Conservation (phyloP, 2,113 vertebrate genomes). For the Ptychochromis oligacanthus region DNA sequence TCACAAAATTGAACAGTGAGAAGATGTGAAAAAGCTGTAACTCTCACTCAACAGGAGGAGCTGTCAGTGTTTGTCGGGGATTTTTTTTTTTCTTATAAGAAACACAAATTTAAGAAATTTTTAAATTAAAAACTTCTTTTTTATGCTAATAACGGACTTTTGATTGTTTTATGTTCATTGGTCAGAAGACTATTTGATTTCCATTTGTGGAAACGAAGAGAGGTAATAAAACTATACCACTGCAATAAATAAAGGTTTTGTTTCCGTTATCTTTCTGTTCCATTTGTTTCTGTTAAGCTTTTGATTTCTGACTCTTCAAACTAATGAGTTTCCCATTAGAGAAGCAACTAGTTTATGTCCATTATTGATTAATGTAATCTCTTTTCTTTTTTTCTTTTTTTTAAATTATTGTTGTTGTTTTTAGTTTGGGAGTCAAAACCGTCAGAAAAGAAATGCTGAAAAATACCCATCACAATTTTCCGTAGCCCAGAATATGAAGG, state of each 20-base stretch:
- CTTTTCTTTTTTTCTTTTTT: too few species aligned
- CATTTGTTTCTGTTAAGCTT: too few species aligned
- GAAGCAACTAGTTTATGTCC: background rate
- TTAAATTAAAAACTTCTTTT: background rate
- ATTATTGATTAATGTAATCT: background rate
- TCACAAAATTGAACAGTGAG: constrained; percentile 23
- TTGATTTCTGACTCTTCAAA: background rate
- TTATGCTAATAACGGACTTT: background rate
- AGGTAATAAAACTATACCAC: background rate
- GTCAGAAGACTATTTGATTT: background rate
- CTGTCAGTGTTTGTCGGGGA: background rate
- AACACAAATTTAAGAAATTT: background rate
- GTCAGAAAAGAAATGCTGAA: background rate
- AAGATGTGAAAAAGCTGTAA: constrained; percentile 9
- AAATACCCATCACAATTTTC: background rate
- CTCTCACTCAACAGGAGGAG: background rate
- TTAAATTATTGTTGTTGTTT: background rate
- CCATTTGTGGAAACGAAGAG: background rate
- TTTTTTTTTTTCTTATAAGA: background rate
- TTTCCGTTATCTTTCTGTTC: background rate
- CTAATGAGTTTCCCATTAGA: background rate
- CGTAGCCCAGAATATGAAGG: background rate
- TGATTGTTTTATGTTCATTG: background rate
- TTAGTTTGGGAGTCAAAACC: background rate
- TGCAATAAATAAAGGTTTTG: background rate